These are phyloP conservation scores for Cheilosia urbana DNA, from an alignment of 2,888 invertebrate genomes.

Conservation along the genomic window DNA sequence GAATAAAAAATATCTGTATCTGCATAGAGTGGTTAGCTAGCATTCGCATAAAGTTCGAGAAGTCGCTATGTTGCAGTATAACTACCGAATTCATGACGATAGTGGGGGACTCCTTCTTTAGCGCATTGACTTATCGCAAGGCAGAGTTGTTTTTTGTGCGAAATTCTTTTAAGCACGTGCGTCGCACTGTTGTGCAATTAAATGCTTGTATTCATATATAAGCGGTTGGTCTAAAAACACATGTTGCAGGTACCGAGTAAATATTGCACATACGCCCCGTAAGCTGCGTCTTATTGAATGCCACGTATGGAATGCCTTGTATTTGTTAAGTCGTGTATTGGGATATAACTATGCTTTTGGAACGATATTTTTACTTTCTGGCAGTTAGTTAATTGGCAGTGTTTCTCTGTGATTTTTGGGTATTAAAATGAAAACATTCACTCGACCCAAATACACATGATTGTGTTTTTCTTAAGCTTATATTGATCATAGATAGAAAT, in stretches of 20 bases:
- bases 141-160: constrained; percentile 1
- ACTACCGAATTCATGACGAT: constrained; percentile 25
- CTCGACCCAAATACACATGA: too few species aligned
- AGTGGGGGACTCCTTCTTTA: constrained; percentile 40
- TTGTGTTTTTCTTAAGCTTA: too few species aligned
- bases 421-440: too few species aligned
- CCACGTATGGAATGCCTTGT: not conserved
- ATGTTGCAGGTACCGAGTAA: not conserved
- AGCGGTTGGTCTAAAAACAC: not conserved
- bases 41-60: constrained; percentile 19
- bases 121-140: constrained; percentile 14
- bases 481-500: too few species aligned
- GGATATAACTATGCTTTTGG: too few species aligned
- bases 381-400: too few species aligned
- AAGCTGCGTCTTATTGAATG: not conserved
- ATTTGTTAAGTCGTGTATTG: not conserved
- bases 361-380: too few species aligned
- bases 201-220: not conserved
- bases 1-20: not conserved
- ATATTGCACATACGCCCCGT: constrained; percentile 39
- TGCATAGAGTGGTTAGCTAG: not conserved
- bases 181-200: constrained; percentile 30
- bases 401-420: too few species aligned
- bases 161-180: constrained; percentile 30
- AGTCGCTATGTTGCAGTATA: constrained; percentile 36